Conservation (phyloP, 2,797 vertebrate species). For the Hypotaenidia okinawae region DNA sequence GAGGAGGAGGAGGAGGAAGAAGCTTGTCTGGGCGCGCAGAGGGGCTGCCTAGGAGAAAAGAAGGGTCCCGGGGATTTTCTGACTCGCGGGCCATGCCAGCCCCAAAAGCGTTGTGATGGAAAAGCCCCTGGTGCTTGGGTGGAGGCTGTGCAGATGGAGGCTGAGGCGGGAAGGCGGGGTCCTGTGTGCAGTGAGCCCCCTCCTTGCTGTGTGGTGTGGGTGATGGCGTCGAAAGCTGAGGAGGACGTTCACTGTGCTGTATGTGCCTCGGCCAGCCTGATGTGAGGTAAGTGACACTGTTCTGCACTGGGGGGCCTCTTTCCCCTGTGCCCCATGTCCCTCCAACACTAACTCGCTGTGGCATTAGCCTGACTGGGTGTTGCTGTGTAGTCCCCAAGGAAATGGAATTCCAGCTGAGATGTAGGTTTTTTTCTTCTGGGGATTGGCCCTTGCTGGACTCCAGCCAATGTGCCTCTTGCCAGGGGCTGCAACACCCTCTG, state of each 20-base stretch:
- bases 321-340: accelerated
- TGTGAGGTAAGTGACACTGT: background rate
- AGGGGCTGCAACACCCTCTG: background rate
- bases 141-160: background rate
- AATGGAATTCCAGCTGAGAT: background rate
- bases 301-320: background rate
- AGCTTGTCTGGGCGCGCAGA: background rate
- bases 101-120: accelerated
- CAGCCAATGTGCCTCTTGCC: background rate
- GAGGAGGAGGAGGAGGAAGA: background rate
- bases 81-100: background rate
- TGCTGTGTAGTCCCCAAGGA: background rate
- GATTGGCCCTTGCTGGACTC: background rate
- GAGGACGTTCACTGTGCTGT: accelerated
- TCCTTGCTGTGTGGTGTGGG: accelerated
- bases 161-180: background rate
- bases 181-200: accelerated
- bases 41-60: background rate
- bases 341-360: background rate
- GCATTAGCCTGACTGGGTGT: background rate
- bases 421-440: background rate
- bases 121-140: background rate
- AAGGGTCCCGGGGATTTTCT: background rate
- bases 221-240: background rate
- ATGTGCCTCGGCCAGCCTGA: background rate